These are phyloP conservation scores for Xenus cinereus DNA, from an alignment of 2,113 vertebrate genomes.

Conservation along the genomic window DNA sequence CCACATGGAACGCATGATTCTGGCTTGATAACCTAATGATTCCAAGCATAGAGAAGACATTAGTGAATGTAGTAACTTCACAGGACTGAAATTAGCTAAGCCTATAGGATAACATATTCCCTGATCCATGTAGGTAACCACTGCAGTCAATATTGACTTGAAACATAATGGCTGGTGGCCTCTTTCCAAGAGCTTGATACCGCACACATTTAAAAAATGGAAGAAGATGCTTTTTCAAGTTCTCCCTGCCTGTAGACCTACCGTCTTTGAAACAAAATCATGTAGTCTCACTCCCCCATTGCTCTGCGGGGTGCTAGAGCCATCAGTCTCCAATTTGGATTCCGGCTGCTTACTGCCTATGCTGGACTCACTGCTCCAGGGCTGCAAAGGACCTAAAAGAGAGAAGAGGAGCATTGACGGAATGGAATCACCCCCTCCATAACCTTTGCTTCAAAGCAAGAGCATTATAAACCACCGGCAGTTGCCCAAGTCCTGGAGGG, in stretches of 20 bases:
- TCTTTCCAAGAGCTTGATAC: too few relatives aligned
- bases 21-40: conserved; percentile 91
- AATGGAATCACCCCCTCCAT: not conserved
- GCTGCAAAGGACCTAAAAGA: conserved; percentile 78
- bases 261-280: conserved; percentile 95
- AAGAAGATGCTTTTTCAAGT: not conserved
- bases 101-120: accelerated
- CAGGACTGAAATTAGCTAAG: not conserved
- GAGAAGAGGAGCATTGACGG: not conserved
- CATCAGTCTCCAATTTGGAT: conserved; percentile 50
- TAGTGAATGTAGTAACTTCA: accelerated
- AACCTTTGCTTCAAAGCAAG: not conserved
- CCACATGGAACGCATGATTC: conserved; percentile 96
- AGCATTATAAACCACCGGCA: not conserved
- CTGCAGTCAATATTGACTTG: not conserved
- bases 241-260: conserved; percentile 38
- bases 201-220: not conserved
- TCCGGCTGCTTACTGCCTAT: conserved; percentile 75
- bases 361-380: conserved; percentile 86
- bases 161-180: accelerated
- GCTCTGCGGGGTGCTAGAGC: conserved; percentile 80
- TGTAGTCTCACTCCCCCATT: conserved; percentile 83
- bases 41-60: not conserved
- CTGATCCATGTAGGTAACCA: not conserved
- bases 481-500: not conserved